Conservation (phyloP, 2,797 vertebrate genomes). For the Pyrocephalus nanus region DNA sequence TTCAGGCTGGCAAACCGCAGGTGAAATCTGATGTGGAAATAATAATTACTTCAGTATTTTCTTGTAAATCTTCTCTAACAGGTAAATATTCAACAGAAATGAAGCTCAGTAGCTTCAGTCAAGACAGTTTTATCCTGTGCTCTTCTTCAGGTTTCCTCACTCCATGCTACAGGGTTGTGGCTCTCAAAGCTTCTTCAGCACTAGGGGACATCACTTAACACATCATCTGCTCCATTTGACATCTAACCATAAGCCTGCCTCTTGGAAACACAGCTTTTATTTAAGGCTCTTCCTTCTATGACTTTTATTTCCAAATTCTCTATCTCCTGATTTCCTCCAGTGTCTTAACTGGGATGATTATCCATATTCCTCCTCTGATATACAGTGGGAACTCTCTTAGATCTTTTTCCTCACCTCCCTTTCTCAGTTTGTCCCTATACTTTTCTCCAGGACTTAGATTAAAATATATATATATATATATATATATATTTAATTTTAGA, state of each 20-base stretch:
- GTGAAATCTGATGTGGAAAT: not conserved
- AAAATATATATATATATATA: too few relatives aligned
- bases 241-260: not conserved
- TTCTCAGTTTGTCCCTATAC: not conserved
- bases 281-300: not conserved
- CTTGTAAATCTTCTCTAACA: not conserved
- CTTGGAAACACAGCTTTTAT: not conserved
- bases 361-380: not conserved
- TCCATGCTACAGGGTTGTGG: not conserved
- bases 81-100: not conserved
- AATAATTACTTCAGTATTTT: not conserved
- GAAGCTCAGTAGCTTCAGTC: not conserved
- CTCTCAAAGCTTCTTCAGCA: not conserved
- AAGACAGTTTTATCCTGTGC: not conserved
- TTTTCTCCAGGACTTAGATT: not conserved
- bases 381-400: not conserved
- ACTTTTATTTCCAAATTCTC: not conserved
- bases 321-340: not conserved
- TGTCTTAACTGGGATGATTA: not conserved
- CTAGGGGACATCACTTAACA: not conserved
- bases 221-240: not conserved
- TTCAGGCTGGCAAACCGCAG: not conserved
- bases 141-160: not conserved
- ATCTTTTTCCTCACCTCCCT: not conserved
- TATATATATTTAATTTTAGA: not conserved